Base-by-base conservation (phyloP, 2,888 invertebrate species). In the Phasia obesa region DNA sequence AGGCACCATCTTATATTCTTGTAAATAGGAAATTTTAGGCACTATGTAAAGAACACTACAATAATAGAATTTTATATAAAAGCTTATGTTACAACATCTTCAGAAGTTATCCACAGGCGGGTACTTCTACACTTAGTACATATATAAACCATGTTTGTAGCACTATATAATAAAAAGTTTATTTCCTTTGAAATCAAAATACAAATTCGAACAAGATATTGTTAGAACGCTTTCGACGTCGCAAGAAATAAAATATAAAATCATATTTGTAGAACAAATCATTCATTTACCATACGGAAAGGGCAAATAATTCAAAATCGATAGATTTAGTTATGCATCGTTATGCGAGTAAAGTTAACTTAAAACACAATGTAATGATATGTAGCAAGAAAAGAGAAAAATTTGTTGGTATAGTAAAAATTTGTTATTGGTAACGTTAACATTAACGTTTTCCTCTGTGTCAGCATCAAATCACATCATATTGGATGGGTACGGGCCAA, bases 231-330 rank as follows among this genome's bases (percentile, higher is more conserved):
- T n/a, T n/a, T n/a, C n/a, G n/a, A n/a, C n/a, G n/a, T n/a, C n/a
- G 31, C 17, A 44, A 3, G 15, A 23, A 42, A 35, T 13, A 2
- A 38, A 44, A 65, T 49, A 25, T 17, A 25, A 67, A 67, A 79
- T 38, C 38, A 57, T 65, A 60, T 74, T 74, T 71, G 21, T 19
- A 73, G 51, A 60, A 47, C 67, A 80, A 51, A 44, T 59, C 31
- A 64, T 69, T 75, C 49, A 70, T 55, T 64, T 27, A 23, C 17
- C 60, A 64, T 70, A 69, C 64, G 51, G 64, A 75, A 75, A 70
- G 70, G 64, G 19, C 57, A 49, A 62, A 5, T 23, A 64, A 47
- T 53, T 27, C 60, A 4, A 55, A 67, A 70, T 55, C 47, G 47
- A 62, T 55, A 47, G 25, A 25, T 70, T 62, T 19, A 77, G 44